Percentiles rank a stretch among this genome's conserved stretches.
Conservation (phyloP, 2,888 invertebrate species). For the Pseudoips prasinana region DNA sequence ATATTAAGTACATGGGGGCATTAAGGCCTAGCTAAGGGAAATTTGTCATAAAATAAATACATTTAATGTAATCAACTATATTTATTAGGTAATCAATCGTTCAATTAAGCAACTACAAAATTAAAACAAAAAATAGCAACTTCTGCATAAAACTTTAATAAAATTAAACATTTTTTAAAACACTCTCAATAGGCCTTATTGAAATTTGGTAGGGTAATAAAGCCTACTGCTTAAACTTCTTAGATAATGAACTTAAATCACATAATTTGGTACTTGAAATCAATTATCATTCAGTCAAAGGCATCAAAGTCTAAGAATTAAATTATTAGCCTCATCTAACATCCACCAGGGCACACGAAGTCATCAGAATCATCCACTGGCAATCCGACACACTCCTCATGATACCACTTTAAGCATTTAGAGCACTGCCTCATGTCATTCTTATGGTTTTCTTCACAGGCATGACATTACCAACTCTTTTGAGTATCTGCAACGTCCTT, state of each 20-base stretch:
- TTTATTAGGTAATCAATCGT: constrained; percentile 4
- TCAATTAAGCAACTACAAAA: constrained; percentile 4
- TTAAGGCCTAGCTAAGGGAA: constrained; percentile 6
- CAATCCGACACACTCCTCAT: constrained; percentile 5
- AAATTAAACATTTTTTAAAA: constrained; percentile 4
- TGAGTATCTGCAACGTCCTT: background rate
- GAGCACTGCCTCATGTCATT: constrained; percentile 1
- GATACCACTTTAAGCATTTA: constrained; percentile 4
- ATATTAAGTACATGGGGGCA: background rate
- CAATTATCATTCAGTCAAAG: constrained; percentile 3
- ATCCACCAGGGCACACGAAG: constrained; percentile 3
- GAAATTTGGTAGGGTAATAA: constrained; percentile 4
- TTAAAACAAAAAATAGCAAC: constrained; percentile 7
- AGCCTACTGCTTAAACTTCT: constrained; percentile 3
- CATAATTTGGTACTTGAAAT: constrained; percentile 4
- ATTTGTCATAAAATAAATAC: constrained; percentile 10
- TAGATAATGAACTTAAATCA: constrained; percentile 3
- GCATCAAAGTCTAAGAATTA: background rate
- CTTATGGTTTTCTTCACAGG: constrained; percentile 5
- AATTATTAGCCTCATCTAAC: constrained; percentile 2
- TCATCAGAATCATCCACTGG: constrained; percentile 4
- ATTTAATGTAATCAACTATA: constrained; percentile 5
- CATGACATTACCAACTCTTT: constrained; percentile 4
- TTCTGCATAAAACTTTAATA: constrained; percentile 4
- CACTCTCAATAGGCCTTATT: constrained; percentile 5